Evolutionary conservation across 2,113 vertebrate species (phyloP), one percentile per base, ranked within the genome.

Genomic region (Alectura lathami): DNA sequence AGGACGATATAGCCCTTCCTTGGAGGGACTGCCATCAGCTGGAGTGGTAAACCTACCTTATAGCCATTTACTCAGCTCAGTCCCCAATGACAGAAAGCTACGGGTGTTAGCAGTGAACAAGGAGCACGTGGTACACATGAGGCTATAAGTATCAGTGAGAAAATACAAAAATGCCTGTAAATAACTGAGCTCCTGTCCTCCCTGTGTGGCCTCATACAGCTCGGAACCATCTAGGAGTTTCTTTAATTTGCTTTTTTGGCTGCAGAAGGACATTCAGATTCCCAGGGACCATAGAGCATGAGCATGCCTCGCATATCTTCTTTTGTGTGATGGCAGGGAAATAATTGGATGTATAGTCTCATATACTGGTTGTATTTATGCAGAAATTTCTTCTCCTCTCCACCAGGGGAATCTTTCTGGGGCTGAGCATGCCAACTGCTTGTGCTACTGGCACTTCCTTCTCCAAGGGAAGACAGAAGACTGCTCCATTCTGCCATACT

Each of bases 261-360:
- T 89, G 34, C 48, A 87, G 43, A 45, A 90, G 45, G 36, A 43
- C 38, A 27, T 75, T 81, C 48, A 48, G 36, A 40, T 67, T 88
- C 11, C 43, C 22, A 17, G 51, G 15, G 69, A 82, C 56, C 50
- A 69, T 30, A 56, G 45, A 36, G 9, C 29, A 62, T 17, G 26
- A 60, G 11, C 0, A 0, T 56, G 54, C 40, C 51, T 86, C 2
- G 1, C 1, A 6, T 34, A 13, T n/a, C 30, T 36, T 56, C 51
- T 54, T n/a, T 8, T 56, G 4, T 69, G 18, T 45, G 40, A 68
- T 27, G 29, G 5, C 30, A 88, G 42, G 24, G 72, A 86, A 42
- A 36, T 40, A 36, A 66, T 3, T 88, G 66, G 48, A 53, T 26
- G 29, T 13, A 22, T 3, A 79, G 38, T 30, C 20, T 77, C 17